These are phyloP conservation scores for Eulemur rufifrons DNA, from an alignment of 2,113 vertebrate species.

Conservation along the genomic window DNA sequence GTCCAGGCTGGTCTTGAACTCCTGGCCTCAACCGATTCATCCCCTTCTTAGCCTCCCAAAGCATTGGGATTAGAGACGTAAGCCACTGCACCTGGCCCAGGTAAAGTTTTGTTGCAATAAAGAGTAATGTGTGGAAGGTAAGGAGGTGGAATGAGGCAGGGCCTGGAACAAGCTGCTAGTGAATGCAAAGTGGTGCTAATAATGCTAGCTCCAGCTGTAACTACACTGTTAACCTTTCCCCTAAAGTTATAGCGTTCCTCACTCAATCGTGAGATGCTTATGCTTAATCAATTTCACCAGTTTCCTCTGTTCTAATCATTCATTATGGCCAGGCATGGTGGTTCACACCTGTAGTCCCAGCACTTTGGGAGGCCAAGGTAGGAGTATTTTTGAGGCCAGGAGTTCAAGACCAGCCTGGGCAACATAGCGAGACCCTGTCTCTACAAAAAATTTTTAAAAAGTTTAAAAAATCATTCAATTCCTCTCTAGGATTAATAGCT, in stretches of 20 bases:
- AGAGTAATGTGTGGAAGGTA: background rate
- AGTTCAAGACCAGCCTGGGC: too few species aligned
- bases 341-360: too few species aligned
- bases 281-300: background rate
- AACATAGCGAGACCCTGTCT: too few species aligned
- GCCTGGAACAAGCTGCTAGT: background rate
- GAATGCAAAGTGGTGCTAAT: background rate
- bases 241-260: background rate
- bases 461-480: background rate
- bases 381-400: too few species aligned
- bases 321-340: too few species aligned
- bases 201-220: background rate
- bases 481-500: background rate
- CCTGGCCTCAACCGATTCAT: too few species aligned
- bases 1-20: too few species aligned
- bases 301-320: constrained; percentile 13
- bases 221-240: background rate
- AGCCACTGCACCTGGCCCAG: too few species aligned
- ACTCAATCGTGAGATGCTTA: background rate
- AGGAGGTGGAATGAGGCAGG: background rate
- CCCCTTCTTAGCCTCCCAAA: too few species aligned
- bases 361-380: too few species aligned
- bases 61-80: too few species aligned
- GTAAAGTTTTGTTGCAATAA: background rate
- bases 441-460: too few species aligned